Evolutionary conservation across 2,797 vertebrate species (phyloP).

Genomic region (Macropus fuliginosus): DNA sequence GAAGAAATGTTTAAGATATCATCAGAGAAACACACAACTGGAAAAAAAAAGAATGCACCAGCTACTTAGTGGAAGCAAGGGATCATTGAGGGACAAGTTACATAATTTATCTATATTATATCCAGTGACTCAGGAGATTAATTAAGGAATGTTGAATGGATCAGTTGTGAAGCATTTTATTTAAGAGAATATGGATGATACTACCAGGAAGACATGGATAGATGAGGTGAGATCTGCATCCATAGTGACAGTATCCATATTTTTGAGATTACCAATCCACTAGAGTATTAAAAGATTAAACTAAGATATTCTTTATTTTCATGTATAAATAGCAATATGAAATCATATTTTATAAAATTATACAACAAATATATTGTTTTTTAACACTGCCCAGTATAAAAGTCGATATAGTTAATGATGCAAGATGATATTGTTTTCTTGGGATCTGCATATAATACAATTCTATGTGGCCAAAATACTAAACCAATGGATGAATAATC

Average conservation of each 20-base stretch:
- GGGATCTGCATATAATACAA: not conserved
- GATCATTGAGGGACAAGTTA: not conserved
- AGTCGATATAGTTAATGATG: not conserved
- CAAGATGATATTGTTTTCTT: not conserved
- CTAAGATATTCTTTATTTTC: not conserved
- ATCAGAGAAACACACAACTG: not conserved
- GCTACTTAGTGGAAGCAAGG: not conserved
- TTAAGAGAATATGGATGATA: not conserved
- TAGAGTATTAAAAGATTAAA: not conserved
- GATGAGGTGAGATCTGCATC: not conserved
- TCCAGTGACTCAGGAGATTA: not conserved
- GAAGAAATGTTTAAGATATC: not conserved
- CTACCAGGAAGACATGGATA: not conserved
- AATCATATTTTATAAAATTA: not conserved
- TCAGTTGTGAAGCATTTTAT: not conserved
- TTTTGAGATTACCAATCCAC: not conserved
- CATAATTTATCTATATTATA: not conserved
- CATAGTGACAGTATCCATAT: not conserved
- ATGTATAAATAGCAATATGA: not conserved
- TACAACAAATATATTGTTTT: not conserved
- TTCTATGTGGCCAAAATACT: not conserved
- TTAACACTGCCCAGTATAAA: constrained; percentile 2
- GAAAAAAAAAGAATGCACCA: not conserved
- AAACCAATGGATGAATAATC: not conserved
- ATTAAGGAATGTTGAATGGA: not conserved